phyloP scores from a whole-genome alignment of 2,113 vertebrate genomes.

The Labrus mixtus region DNA sequence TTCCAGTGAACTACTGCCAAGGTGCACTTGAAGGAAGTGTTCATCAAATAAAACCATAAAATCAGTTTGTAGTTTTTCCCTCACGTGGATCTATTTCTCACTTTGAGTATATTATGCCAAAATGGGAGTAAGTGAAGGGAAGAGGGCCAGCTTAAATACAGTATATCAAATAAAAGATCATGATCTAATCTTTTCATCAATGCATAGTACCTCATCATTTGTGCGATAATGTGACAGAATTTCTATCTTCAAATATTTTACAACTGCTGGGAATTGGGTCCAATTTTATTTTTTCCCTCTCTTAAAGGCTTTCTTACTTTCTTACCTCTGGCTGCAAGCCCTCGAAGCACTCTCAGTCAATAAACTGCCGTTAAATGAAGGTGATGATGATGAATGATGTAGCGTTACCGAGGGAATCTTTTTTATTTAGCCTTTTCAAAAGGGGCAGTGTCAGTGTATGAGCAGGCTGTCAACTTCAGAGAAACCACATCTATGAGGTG shows the following conservation, averaged over 20 bases:
- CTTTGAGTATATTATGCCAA: constrained; percentile 1
- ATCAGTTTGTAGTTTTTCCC: neutral
- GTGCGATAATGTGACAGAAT: constrained; percentile 5
- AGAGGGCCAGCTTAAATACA: neutral
- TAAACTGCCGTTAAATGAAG: constrained; percentile 16
- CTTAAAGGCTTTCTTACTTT: neutral
- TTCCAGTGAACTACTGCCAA: neutral
- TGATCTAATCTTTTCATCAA: neutral
- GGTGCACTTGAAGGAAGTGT: neutral
- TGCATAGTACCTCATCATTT: constrained; percentile 9
- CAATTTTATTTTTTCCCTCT: neutral
- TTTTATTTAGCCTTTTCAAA: constrained; percentile 45
- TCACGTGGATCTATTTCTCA: neutral
- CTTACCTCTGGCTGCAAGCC: constrained; percentile 8
- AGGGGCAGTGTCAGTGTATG: constrained; percentile 23
- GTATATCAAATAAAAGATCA: neutral
- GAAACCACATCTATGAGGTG: constrained; percentile 34
- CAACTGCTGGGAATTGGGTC: constrained; percentile 2
- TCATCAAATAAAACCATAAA: neutral
- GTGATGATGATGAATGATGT: constrained; percentile 55
- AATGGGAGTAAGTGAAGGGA: neutral
- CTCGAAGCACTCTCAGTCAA: constrained; percentile 22
- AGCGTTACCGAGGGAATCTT: constrained; percentile 24
- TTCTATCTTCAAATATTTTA: constrained; percentile 12
- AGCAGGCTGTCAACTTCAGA: constrained; percentile 49